phyloP scores from a whole-genome alignment of 2,113 vertebrate species.

The Thalassarche chlororhynchos region DNA sequence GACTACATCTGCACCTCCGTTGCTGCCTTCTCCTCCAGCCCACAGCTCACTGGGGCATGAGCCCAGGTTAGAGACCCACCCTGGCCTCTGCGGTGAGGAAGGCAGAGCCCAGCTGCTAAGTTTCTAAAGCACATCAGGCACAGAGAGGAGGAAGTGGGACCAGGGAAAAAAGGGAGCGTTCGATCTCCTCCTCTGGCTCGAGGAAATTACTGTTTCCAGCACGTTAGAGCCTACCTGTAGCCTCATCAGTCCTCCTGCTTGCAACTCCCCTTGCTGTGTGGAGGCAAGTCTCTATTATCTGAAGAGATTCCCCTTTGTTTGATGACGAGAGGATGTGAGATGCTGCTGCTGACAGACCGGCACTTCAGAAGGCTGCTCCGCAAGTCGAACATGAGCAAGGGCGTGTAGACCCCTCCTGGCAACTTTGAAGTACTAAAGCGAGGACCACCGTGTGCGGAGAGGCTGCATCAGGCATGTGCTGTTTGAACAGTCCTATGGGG shows the following conservation, averaged over 20 bases:
- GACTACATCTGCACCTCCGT: background rate
- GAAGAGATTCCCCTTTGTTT: slow-evolving; percentile 19
- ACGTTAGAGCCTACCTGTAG: background rate
- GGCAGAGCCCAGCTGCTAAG: background rate
- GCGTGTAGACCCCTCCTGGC: background rate
- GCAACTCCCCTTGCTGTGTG: background rate
- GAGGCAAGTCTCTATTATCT: background rate
- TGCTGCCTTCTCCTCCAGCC: background rate
- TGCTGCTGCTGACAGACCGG: background rate
- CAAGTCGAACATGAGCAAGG: background rate
- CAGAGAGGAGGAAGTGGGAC: background rate
- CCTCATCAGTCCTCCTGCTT: background rate
- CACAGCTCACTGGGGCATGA: background rate
- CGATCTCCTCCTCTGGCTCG: background rate
- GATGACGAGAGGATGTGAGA: background rate
- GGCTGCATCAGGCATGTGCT: background rate
- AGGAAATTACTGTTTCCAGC: background rate
- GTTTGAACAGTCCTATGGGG: background rate
- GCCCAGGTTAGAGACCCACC: background rate
- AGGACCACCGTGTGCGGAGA: background rate
- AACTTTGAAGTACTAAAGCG: background rate
- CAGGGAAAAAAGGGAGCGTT: background rate
- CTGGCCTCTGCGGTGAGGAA: background rate
- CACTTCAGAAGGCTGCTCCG: background rate
- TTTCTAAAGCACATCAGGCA: background rate